A percentile compares a stretch with the other conserved stretches of the same genome.
Conservation (phyloP, 2,113 vertebrate species). For the Blennius ocellaris region DNA sequence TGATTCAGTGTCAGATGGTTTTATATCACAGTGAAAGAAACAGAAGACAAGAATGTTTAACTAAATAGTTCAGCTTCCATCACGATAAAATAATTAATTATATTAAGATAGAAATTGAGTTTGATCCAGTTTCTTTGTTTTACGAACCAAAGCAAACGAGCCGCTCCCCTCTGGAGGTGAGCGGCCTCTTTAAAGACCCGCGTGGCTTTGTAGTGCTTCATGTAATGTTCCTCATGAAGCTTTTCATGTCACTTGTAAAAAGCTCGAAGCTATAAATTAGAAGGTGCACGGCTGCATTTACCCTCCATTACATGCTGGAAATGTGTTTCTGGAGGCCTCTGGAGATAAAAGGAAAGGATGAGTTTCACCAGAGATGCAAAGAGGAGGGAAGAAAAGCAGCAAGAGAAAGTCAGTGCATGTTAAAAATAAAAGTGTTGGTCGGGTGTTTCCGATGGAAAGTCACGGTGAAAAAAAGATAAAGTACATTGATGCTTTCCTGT, state of each 20-base stretch:
- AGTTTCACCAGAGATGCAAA: slow-evolving; percentile 2
- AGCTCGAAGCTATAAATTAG: slow-evolving; percentile 37
- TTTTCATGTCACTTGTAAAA: slow-evolving; percentile 48
- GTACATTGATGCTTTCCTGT: slow-evolving; percentile 42
- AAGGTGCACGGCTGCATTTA: slow-evolving; percentile 30
- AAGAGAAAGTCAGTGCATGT: slow-evolving; percentile 29
- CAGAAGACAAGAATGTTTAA: slow-evolving; percentile 44
- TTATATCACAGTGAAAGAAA: slow-evolving; percentile 8
- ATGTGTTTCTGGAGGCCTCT: slow-evolving; percentile 3
- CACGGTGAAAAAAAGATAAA: no score
- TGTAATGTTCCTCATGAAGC: slow-evolving; percentile 39
- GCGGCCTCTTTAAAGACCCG: not conserved
- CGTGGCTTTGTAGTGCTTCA: not conserved
- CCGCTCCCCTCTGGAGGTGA: no score
- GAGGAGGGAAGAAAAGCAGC: slow-evolving; percentile 22
- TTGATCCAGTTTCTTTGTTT: no score
- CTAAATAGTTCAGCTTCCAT: slow-evolving; percentile 56
- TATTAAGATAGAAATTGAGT: not conserved
- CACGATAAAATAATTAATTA: slow-evolving; percentile 26
- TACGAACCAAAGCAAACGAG: no score
- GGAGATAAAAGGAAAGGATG: not conserved
- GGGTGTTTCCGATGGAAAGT: no score
- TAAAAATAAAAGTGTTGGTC: not conserved
- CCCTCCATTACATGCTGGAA: slow-evolving; percentile 31
- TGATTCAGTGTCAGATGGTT: slow-evolving; percentile 46